Percentiles rank a stretch among this genome's conserved stretches.
phyloP scores from a whole-genome alignment of 2,797 vertebrate genomes.

The Enteromius trimaculatus region DNA sequence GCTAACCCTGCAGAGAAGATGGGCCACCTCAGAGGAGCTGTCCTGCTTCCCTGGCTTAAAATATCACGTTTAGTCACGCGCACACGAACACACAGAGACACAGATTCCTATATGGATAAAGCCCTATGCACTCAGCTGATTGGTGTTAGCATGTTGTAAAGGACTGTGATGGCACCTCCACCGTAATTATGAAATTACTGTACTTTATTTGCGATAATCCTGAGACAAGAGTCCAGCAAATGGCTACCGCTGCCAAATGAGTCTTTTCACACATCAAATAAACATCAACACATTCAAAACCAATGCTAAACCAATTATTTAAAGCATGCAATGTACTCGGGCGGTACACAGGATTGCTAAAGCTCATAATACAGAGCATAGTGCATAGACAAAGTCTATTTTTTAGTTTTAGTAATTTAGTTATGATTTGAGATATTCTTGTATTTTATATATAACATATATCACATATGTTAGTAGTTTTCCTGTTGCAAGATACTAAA shows the following conservation, averaged over 20 bases:
- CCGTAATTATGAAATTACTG: conserved; percentile 37
- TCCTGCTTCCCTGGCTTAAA: conserved; percentile 65
- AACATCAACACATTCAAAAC: neutral
- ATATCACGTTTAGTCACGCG: conserved; percentile 53
- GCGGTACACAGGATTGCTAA: no score
- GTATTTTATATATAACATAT: no score
- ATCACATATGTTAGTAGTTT: neutral
- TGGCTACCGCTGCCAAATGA: neutral
- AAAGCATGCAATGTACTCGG: neutral
- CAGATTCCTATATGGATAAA: conserved; percentile 20
- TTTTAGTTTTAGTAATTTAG: neutral
- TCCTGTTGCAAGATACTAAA: neutral
- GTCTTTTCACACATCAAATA: neutral
- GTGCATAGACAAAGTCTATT: neutral
- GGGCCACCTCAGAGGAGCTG: conserved; percentile 62
- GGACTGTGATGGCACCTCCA: conserved; percentile 23
- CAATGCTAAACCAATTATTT: neutral
- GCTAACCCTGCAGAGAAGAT: conserved; percentile 59
- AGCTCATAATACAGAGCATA: neutral
- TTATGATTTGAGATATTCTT: no score
- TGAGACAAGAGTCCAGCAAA: neutral
- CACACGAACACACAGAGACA: conserved; percentile 23
- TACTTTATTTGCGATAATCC: conserved; percentile 21
- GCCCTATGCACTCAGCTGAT: conserved; percentile 35
- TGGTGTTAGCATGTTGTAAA: conserved; percentile 23